Evolutionary conservation across 2,888 invertebrate genomes (phyloP), one percentile per base, ranked within the genome.

Genomic region (Arctia plantaginis): DNA sequence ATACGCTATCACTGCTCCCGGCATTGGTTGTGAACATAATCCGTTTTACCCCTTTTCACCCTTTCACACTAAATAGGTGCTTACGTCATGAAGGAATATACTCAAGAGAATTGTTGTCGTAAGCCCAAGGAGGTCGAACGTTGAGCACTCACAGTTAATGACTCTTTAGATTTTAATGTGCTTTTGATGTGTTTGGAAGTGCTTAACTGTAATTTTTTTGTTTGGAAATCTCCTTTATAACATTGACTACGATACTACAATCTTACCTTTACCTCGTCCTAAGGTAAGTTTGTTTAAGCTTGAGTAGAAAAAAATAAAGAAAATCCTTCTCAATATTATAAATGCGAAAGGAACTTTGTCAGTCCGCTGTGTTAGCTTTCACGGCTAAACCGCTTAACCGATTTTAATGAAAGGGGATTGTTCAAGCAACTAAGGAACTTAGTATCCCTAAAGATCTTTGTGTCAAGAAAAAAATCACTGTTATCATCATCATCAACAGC

Each of bases 111-210:
- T 71, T 71, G 33, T 39, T 55, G 33, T 75, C 55, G 27, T 64
- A 69, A 59, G 47, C 70, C 64, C 73, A 74, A 64, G 62, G 67
- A 55, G 51, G 70, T 44, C 33, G 27, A 65, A 68, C 47, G 68
- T 77, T 78, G 73, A 78, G 76, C 71, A 78, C 69, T 74, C 66
- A 71, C 65, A 74, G 55, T 73, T 71, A 77, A 77, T 71, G 70
- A 70, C 70, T 72, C 62, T 71, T 39, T 51, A 65, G 41, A 62
- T 69, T 73, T 44, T 76, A 76, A 80, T 80, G 71, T 15, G 68
- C 72, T 77, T 73, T 80, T 80, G 35, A 80, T 79, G 76, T 64
- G 51, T 27, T 69, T 66, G 65, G 51, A 65, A 44, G 33, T 30
- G 59, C 66, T 64, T 10, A 55, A 39, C 23, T 44, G 20, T 47